Base-by-base conservation (phyloP, 2,888 invertebrate genomes). In the Brenthis ino region DNA sequence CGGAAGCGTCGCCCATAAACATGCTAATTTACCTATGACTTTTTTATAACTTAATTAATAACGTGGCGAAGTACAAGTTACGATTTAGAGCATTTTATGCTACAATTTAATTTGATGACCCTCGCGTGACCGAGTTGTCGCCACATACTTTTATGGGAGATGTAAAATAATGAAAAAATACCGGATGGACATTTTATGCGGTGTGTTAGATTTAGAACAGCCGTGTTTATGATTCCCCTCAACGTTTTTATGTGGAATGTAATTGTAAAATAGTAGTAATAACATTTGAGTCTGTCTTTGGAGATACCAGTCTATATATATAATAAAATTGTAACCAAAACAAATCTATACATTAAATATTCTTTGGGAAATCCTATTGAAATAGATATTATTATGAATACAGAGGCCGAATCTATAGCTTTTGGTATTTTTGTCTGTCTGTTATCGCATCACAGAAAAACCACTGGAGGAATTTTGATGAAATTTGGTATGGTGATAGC, bases 21-120 rank as follows among this genome's bases (percentile, higher is more conserved):
- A 91, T 91, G 91, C 85, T 90, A 89, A 91, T 92, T 87, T 85
- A 82, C 83, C 84, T 84, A 88, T 87, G 91, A 91, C 89, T 88
- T 86, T 90, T 91, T 91, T 91, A 92, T 90, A 89, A 89, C 90
- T 88, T 91, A 91, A 92, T 92, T 91, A 91, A 92, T 91, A 89
- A 91, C 89, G 86, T 85, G 83, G 80, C 80, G 81, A 78, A 77
- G 80, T 79, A 75, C 73, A 85, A 86, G 87, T 89, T 90, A 89
- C 86, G 90, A 89, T 91, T 91, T 89, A 88, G 84, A 83, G 82
- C 85, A 85, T 87, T 90, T 87, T 89, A 87, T 87, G 85, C 80
- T 83, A 86, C 87, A 83, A 86, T 89, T 89, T 89, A 89, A 78
- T 90, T 89, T 90, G 89, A 86, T 85, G 87, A 81, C 77, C 77